Base-by-base conservation (phyloP, 1,140 invertebrate genomes). In the Nasonia vitripennis region DNA sequence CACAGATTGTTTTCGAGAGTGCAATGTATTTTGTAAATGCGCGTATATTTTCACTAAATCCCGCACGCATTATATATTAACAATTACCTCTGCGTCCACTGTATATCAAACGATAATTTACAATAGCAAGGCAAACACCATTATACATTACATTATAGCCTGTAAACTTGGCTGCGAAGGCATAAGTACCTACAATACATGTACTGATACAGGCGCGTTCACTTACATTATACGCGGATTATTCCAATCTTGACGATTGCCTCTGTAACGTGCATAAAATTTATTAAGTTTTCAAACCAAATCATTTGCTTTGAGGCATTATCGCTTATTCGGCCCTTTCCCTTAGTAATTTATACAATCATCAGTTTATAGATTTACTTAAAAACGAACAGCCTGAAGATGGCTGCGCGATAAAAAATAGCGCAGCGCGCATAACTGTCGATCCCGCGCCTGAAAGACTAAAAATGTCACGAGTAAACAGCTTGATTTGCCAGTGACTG, bases 281-380 rank as follows among this genome's bases (percentile, higher is more conserved):
- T 80, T 80, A 80, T 80, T 68, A 80, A 80, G 9, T 68, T 68
- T 80, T 80, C 23, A 67, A 80, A 80, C 62, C 41, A 67, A 77
- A 82, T 73, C 68, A 27, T 17, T n/a, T 10, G 70, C 4, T 27
- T 27, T 10, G 1, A 45, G 10, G 34, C 34, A 70, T 71, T 34
- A 27, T 6, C 11, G 17, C 70, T n/a, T n/a, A 71, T 27, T 70
- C 7, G 3, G 68, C 27, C 27, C 10, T 70, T 27, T 3, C 0
- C 11, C 20, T 5, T 70, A 70, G 4, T 14, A 34, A 12, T 62
- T 45, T 10, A 2, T 27, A 27, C 27, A 10, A 62, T 62, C 17
- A 20, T 37, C 2, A 37, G 34, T 6, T 37, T 37, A 20, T n/a
- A n/a, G 17, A n/a, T 14, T 5, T 20, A 17, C 4, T 20, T 20